phyloP scores from a whole-genome alignment of 1,140 invertebrate species.

The Phenacoccus solenopsis region DNA sequence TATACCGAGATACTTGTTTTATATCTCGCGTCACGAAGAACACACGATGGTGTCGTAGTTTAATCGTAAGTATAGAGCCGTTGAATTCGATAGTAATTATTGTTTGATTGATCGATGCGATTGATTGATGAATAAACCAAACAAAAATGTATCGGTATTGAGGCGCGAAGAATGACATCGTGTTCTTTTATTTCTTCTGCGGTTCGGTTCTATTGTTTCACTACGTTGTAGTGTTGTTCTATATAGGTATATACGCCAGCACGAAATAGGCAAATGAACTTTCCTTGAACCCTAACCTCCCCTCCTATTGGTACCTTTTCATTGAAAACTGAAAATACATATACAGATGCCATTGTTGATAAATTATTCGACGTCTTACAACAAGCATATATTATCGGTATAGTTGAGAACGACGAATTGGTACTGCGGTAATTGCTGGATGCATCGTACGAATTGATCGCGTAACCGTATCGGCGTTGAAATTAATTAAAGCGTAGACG shows the following conservation, averaged over 20 bases:
- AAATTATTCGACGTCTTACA: background rate
- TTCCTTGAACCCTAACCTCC: background rate
- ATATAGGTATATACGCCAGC: no score
- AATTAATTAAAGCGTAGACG: background rate
- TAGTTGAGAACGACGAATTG: background rate
- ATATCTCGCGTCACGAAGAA: no score
- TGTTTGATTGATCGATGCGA: background rate
- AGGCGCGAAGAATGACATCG: background rate
- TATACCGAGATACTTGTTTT: no score
- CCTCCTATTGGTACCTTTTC: background rate
- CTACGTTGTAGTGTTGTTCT: background rate
- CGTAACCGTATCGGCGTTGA: background rate
- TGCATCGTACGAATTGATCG: no score
- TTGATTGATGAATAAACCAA: slow-evolving; percentile 3
- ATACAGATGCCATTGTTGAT: background rate
- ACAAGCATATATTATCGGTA: background rate
- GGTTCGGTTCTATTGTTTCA: background rate
- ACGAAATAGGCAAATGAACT: background rate
- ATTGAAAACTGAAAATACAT: background rate
- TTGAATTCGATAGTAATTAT: background rate
- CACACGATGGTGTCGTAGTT: no score
- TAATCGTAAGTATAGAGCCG: no score
- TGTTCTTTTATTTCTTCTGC: background rate
- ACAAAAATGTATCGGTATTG: background rate
- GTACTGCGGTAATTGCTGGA: background rate